Evolutionary conservation across 2,888 invertebrate genomes (phyloP), one percentile per base, ranked within the genome.

Genomic region (Apocheima hispidaria): DNA sequence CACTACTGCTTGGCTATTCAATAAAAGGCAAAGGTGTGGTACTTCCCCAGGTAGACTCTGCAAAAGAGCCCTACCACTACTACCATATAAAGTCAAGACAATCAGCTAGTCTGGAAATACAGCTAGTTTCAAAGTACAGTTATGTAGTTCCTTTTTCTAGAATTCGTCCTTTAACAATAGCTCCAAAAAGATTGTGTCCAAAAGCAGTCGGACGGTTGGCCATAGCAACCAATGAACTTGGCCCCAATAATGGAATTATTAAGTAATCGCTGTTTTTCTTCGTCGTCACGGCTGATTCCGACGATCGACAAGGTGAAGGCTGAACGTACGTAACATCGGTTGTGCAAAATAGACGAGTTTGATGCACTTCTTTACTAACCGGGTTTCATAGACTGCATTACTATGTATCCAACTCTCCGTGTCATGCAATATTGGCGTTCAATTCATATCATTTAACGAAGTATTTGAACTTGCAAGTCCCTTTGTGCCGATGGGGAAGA

Each of bases 241-340:
- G 75, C 79, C 78, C 69, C 70, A 78, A 74, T 73, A 67, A 55
- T 72, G 61, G 50, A 66, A 69, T 72, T 74, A 72, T 78, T 76
- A 78, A 63, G 75, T 78, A 81, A 79, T 74, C 72, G 69, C 46
- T 40, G 66, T 65, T 71, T 70, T 71, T 73, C 73, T 70, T 73
- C 74, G 64, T 70, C 63, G 75, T 78, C 72, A 81, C 75, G 80
- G 75, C 73, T 71, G 70, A 69, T 71, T 70, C 72, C 54, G 56
- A 71, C 66, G 44, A 69, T 71, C 64, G 68, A 70, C 81, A 81
- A 81, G 81, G 81, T 80, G 78, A 81, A 81, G 80, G 81, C 68
- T 71, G 57, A 16, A 28, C 58, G 30, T 48, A 63, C 61, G 56
- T 55, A 51, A 51, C 51, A 44, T 57, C 40, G 40, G 44, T 60